Percentiles rank a stretch among this genome's conserved stretches.
These are phyloP conservation scores for Pegea sp. DNA, from an alignment of 23 tunicate species.

Conservation along the genomic window DNA sequence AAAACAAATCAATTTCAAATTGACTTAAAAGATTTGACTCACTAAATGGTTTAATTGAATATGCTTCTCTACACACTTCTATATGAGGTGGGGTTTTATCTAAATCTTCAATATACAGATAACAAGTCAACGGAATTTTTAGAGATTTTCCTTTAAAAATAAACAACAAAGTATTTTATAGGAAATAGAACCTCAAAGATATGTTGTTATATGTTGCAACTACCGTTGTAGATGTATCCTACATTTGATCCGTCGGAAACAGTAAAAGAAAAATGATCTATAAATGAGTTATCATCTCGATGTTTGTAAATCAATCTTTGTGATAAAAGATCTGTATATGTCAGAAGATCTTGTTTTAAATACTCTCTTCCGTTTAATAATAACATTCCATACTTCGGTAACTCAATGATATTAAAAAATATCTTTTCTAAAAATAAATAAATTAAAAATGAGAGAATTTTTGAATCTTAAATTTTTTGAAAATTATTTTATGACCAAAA, in stretches of 20 bases:
- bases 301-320: conserved; percentile 54
- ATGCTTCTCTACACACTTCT: conserved; percentile 8
- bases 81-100: conserved; percentile 56
- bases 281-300: conserved; percentile 19
- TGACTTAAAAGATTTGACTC: too few relatives aligned
- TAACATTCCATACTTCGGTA: not conserved
- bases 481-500: too few relatives aligned
- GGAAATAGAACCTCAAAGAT: not conserved
- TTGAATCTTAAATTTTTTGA: too few relatives aligned
- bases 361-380: too few relatives aligned
- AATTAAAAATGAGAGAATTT: too few relatives aligned
- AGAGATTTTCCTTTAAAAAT: not conserved
- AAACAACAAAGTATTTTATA: not conserved
- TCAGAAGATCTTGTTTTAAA: too few relatives aligned
- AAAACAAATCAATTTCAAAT: too few relatives aligned
- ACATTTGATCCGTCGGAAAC: conserved; percentile 61
- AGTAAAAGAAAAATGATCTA: conserved; percentile 53
- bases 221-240: conserved; percentile 36
- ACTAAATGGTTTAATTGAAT: conserved; percentile 31
- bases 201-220: not conserved
- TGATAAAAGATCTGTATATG: too few relatives aligned
- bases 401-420: not conserved
- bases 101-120: conserved; percentile 27
- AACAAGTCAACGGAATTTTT: conserved; percentile 10
- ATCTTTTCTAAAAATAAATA: too few relatives aligned